These are phyloP conservation scores for Coreoperca whiteheadi DNA, from an alignment of 2,113 vertebrate genomes.

Conservation along the genomic window DNA sequence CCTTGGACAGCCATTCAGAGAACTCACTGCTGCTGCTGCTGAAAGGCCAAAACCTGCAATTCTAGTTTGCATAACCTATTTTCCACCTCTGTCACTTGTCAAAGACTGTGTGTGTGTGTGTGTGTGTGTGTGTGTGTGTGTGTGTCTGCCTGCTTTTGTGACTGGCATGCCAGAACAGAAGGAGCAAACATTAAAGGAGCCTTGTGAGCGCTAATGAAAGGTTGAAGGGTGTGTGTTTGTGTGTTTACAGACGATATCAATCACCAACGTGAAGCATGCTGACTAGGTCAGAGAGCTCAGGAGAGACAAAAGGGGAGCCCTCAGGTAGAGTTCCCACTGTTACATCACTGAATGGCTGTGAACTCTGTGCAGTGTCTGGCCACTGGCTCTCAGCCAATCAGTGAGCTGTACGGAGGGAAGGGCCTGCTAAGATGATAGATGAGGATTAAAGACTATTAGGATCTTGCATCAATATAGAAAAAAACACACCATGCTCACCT, in stretches of 20 bases:
- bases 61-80: conserved; percentile 69
- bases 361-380: conserved; percentile 69
- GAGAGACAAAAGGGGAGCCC: conserved; percentile 70
- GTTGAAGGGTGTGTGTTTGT: conserved; percentile 61
- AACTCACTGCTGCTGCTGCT: conserved; percentile 15
- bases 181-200: conserved; percentile 66
- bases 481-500: conserved; percentile 7
- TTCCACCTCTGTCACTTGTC: conserved; percentile 56
- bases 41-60: conserved; percentile 63
- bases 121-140: conserved; percentile 1
- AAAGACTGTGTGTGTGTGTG: not conserved
- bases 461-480: conserved; percentile 31
- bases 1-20: conserved; percentile 41
- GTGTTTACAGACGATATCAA: conserved; percentile 65
- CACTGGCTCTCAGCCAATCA: conserved; percentile 77
- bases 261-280: conserved; percentile 47
- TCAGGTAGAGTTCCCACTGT: conserved; percentile 65
- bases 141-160: not conserved
- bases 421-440: conserved; percentile 67
- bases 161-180: conserved; percentile 69
- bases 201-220: conserved; percentile 69
- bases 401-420: conserved; percentile 42
- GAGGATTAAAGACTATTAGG: conserved; percentile 69
- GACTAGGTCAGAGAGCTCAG: conserved; percentile 64
- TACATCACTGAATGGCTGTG: conserved; percentile 72